phyloP scores from a whole-genome alignment of 2,797 vertebrate species.

The Enteromius trimaculatus region DNA sequence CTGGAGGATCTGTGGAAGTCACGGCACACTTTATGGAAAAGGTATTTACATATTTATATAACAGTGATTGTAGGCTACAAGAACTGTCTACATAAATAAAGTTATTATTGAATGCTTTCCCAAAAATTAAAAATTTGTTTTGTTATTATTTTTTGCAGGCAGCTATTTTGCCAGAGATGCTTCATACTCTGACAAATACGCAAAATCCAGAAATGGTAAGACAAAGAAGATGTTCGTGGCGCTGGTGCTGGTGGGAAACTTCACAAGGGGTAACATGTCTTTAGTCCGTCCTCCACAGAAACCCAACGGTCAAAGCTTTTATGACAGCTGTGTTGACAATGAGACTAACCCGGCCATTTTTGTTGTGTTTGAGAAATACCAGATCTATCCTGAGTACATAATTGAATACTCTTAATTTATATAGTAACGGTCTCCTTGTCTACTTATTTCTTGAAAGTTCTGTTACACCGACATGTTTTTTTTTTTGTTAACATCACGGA shows the following conservation, averaged over 20 bases:
- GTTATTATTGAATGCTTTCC: neutral
- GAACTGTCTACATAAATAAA: no score
- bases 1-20: conserved; percentile 80
- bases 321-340: conserved; percentile 88
- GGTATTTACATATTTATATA: conserved; percentile 63
- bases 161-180: conserved; percentile 94
- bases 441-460: neutral
- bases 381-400: conserved; percentile 91
- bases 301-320: conserved; percentile 65
- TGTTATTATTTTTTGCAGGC: conserved; percentile 76
- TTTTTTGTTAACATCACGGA: neutral
- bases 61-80: neutral
- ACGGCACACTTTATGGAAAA: conserved; percentile 79
- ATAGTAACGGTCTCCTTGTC: neutral
- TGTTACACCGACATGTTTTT: neutral
- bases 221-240: conserved; percentile 85
- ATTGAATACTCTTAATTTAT: conserved; percentile 78
- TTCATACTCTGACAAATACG: conserved; percentile 84
- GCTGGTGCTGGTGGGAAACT: conserved; percentile 88
- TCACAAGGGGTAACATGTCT: conserved; percentile 70
- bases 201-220: conserved; percentile 8
- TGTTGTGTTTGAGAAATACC: conserved; percentile 92
- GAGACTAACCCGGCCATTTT: conserved; percentile 83
- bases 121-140: neutral
- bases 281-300: conserved; percentile 73